Conservation (phyloP, 2,888 invertebrate species). For the Trissoscelio sp. region DNA sequence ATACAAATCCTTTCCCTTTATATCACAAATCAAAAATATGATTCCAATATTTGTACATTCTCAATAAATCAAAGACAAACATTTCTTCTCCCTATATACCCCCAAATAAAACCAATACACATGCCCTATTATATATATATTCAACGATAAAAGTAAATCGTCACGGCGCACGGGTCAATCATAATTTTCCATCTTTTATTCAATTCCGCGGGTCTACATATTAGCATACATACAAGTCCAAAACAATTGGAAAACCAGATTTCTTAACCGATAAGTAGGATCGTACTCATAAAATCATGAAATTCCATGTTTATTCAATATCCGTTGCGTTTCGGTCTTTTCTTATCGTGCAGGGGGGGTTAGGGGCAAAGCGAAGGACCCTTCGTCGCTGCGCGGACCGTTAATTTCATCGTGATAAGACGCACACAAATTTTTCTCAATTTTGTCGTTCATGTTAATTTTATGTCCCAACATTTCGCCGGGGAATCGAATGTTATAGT, state of each 20-base stretch:
- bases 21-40: no score
- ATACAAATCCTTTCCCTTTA: no score
- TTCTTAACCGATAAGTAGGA: conserved; percentile 74
- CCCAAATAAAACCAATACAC: background rate
- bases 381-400: conserved; percentile 57
- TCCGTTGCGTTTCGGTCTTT: conserved; percentile 68
- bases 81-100: background rate
- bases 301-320: conserved; percentile 83
- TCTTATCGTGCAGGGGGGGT: conserved; percentile 69
- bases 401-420: conserved; percentile 74
- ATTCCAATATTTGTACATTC: no score
- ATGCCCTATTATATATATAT: conserved; percentile 6
- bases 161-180: conserved; percentile 75
- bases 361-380: conserved; percentile 66
- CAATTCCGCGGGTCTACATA: conserved; percentile 78
- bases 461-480: conserved; percentile 28
- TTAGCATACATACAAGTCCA: conserved; percentile 82
- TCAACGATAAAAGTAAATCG: conserved; percentile 57
- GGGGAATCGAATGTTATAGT: conserved; percentile 37
- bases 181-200: conserved; percentile 82
- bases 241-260: conserved; percentile 76
- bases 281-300: conserved; percentile 81
- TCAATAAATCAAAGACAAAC: no score
- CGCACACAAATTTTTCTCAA: conserved; percentile 51
- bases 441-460: conserved; percentile 59